Evolutionary conservation across 2,888 invertebrate genomes (phyloP).

Genomic region (Athalia cordata): DNA sequence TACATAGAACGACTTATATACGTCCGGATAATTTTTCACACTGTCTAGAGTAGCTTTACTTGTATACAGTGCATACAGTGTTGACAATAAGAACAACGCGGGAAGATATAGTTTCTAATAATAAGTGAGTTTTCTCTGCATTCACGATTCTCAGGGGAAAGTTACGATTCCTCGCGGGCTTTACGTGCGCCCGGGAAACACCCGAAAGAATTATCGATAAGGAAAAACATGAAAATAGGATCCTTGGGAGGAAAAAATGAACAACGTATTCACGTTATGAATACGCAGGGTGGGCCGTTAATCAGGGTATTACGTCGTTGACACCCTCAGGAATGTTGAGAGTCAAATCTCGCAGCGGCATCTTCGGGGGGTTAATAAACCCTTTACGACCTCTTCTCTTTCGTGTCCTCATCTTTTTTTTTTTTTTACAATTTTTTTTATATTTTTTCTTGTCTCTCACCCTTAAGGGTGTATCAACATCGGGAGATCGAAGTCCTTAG

Average conservation of each 20-base stretch:
- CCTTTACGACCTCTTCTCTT: constrained; percentile 26
- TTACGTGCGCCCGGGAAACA: too few relatives aligned
- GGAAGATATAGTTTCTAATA: too few relatives aligned
- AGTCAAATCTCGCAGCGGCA: constrained; percentile 39
- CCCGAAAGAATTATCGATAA: too few relatives aligned
- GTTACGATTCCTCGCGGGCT: too few relatives aligned
- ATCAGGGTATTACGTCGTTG: constrained; percentile 55
- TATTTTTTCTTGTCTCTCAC: background rate
- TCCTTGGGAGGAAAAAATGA: background rate
- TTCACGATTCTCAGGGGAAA: too few relatives aligned
- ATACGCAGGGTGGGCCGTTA: constrained; percentile 51
- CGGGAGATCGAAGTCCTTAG: too few relatives aligned
- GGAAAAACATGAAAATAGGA: background rate
- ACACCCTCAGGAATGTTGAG: constrained; percentile 45
- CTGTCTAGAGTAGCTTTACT: background rate
- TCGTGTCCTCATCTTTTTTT: background rate
- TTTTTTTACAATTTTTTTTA: background rate
- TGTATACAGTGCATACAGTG: too few relatives aligned
- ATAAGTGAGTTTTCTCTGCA: too few relatives aligned
- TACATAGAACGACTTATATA: background rate
- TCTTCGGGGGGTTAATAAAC: constrained; percentile 46
- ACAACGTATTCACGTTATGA: background rate
- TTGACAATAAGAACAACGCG: too few relatives aligned
- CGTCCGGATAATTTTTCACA: background rate
- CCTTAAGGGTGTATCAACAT: background rate